phyloP scores from a whole-genome alignment of 2,113 vertebrate genomes.

The Dasypus novemcinctus region DNA sequence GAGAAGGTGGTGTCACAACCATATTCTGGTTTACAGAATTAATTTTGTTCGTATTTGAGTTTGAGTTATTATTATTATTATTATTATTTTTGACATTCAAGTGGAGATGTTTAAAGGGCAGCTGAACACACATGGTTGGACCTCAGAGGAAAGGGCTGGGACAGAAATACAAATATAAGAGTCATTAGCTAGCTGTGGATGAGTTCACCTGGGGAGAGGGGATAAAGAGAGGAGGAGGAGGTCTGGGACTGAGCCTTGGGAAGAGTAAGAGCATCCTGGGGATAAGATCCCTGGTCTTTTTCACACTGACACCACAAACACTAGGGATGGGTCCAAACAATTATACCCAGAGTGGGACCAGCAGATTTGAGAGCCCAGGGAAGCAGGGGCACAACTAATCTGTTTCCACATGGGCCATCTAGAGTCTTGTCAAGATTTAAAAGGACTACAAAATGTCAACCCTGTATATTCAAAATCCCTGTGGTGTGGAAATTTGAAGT shows the following conservation, averaged over 20 bases:
- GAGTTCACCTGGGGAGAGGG: conserved; percentile 11
- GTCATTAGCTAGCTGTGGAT: neutral
- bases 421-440: neutral
- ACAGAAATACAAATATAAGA: neutral
- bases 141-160: neutral
- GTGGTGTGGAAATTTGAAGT: neutral
- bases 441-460: neutral
- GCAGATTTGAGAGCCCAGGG: neutral
- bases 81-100: neutral
- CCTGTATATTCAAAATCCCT: neutral
- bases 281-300: neutral
- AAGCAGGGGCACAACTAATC: neutral
- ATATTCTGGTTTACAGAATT: neutral
- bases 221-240: neutral
- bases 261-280: neutral
- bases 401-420: neutral
- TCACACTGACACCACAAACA: neutral
- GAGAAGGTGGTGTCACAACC: neutral
- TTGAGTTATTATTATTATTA: neutral
- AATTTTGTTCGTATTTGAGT: neutral
- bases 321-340: neutral
- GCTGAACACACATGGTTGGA: neutral
- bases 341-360: neutral
- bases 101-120: neutral
- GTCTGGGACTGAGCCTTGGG: too few species aligned